Conservation (phyloP, 2,113 vertebrate species). For the Fregata magnificens region DNA sequence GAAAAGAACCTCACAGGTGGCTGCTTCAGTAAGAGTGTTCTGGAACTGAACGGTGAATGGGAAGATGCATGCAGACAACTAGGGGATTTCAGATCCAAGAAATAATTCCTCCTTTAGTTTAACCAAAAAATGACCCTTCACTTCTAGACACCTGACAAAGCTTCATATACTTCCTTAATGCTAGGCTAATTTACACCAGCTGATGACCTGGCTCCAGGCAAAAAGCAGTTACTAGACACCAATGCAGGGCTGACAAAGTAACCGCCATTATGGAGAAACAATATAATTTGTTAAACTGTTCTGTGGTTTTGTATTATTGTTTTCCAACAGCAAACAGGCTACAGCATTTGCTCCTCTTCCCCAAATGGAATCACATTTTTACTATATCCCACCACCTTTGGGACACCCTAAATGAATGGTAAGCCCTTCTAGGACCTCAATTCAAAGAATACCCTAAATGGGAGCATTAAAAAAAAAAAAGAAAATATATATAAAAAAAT, state of each 20-base stretch:
- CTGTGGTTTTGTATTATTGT: slow-evolving; percentile 1
- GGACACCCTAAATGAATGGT: background rate
- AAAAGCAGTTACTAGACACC: background rate
- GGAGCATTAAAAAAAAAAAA: too few species aligned
- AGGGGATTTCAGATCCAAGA: background rate
- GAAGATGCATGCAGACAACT: background rate
- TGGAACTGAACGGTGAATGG: background rate
- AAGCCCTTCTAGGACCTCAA: background rate
- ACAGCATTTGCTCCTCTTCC: background rate
- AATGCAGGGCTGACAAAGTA: background rate
- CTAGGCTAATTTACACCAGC: background rate
- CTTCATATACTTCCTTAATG: background rate
- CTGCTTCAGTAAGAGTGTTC: background rate
- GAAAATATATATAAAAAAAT: background rate
- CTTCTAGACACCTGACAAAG: background rate
- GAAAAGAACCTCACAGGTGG: background rate
- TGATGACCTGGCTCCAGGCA: background rate
- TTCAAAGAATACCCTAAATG: background rate
- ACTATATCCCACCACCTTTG: background rate
- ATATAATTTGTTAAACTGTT: background rate
- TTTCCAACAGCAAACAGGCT: background rate
- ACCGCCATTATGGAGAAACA: background rate
- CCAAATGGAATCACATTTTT: background rate
- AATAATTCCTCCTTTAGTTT: background rate
- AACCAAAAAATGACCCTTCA: background rate